A percentile compares a stretch with the other conserved stretches of the same genome.
Conservation (phyloP, 2,113 vertebrate species). For the Hydrochoerus hydrochaeris region DNA sequence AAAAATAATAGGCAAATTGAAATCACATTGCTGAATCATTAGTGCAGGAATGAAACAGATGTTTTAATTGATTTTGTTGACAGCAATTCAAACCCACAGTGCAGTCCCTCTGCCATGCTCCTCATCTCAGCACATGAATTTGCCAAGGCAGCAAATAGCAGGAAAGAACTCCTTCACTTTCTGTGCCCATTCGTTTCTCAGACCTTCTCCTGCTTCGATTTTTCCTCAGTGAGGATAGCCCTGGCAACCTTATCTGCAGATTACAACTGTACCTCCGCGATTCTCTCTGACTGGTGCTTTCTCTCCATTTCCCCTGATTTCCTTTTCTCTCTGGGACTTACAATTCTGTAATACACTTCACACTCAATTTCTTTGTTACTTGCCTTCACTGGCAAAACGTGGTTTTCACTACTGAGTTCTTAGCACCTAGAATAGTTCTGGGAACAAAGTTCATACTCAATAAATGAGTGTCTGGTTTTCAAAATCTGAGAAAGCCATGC, state of each 20-base stretch:
- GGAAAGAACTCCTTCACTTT: background rate
- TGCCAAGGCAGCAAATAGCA: background rate
- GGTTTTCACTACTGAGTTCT: background rate
- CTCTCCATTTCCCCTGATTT: fast-evolving
- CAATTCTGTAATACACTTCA: background rate
- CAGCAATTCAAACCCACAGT: constrained; percentile 11
- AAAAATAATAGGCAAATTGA: constrained; percentile 74
- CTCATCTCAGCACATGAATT: background rate
- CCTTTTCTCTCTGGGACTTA: background rate
- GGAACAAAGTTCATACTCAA: background rate
- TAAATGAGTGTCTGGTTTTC: background rate
- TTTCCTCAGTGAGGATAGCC: background rate
- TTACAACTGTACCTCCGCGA: background rate
- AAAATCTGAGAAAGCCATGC: background rate
- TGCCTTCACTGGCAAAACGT: background rate
- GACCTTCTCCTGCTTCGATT: background rate
- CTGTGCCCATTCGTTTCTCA: background rate
- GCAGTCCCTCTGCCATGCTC: background rate
- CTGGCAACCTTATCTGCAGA: background rate
- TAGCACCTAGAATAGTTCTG: background rate
- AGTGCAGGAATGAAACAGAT: constrained; percentile 15
- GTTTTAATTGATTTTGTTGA: constrained; percentile 67
- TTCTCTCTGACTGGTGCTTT: no score
- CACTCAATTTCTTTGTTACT: background rate
- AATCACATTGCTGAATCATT: constrained; percentile 55